phyloP scores from a whole-genome alignment of 2,113 vertebrate species.

The Fulica atra region DNA sequence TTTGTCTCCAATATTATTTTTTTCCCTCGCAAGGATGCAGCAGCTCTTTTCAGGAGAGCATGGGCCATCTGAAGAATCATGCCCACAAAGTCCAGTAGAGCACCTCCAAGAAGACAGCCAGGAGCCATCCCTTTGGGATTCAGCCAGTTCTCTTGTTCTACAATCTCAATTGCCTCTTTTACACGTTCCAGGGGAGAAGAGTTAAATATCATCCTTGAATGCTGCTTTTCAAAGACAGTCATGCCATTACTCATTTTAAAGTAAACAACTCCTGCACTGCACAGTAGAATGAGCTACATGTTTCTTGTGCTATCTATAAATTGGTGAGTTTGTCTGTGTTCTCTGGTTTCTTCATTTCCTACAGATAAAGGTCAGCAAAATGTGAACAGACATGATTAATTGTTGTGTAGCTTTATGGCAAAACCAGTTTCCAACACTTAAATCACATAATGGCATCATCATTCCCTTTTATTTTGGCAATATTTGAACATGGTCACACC shows the following conservation, averaged over 20 bases:
- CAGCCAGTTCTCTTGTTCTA: neutral
- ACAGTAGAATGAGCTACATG: neutral
- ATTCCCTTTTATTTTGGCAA: neutral
- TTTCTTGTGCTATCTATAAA: constrained; percentile 8
- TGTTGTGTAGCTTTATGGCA: neutral
- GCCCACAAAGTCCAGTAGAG: neutral
- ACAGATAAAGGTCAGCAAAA: neutral
- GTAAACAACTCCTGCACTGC: neutral
- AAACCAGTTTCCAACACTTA: neutral
- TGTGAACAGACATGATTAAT: neutral
- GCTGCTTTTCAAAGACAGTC: neutral
- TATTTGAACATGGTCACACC: neutral
- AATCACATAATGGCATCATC: neutral
- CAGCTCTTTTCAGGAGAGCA: neutral
- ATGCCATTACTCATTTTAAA: neutral
- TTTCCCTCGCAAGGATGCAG: neutral
- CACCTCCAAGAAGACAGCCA: neutral
- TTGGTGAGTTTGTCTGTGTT: neutral
- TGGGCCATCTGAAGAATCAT: neutral
- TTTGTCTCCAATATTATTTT: neutral
- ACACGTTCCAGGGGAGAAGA: neutral
- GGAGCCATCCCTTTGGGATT: neutral
- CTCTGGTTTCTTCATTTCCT: neutral
- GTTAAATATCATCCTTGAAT: constrained; percentile 4
- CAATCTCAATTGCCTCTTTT: neutral